These are phyloP conservation scores for Tenthredo notha DNA, from an alignment of 2,888 invertebrate species.

Conservation along the genomic window DNA sequence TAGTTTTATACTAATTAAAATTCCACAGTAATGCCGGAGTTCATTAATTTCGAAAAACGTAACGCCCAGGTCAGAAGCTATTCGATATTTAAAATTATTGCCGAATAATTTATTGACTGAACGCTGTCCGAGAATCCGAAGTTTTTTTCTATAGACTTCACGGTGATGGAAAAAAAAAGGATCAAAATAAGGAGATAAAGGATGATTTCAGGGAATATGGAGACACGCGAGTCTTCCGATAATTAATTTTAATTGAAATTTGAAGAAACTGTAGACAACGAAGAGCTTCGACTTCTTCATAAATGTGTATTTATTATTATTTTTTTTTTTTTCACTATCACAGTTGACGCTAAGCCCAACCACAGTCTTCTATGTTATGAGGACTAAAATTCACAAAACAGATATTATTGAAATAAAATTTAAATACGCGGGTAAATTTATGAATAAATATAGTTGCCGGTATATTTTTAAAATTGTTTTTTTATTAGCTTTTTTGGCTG, in stretches of 20 bases:
- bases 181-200: neutral
- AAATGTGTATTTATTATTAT: constrained; percentile 53
- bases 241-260: constrained; percentile 43
- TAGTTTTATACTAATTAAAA: neutral
- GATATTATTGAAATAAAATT: constrained; percentile 40
- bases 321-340: constrained; percentile 59
- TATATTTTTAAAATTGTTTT: constrained; percentile 18
- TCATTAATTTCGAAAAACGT: neutral
- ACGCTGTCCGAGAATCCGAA: neutral
- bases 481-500: constrained; percentile 25
- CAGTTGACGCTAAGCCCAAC: constrained; percentile 63
- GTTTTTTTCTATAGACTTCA: neutral
- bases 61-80: neutral
- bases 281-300: neutral
- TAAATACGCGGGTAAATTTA: neutral
- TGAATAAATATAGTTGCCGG: constrained; percentile 25
- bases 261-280: neutral
- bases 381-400: constrained; percentile 41
- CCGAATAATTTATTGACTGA: neutral
- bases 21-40: neutral
- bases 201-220: neutral
- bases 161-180: no score
- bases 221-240: neutral
- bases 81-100: neutral
- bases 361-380: constrained; percentile 63